These are phyloP conservation scores for Belonocnema kinseyi DNA, from an alignment of 1,140 invertebrate species.

Conservation along the genomic window DNA sequence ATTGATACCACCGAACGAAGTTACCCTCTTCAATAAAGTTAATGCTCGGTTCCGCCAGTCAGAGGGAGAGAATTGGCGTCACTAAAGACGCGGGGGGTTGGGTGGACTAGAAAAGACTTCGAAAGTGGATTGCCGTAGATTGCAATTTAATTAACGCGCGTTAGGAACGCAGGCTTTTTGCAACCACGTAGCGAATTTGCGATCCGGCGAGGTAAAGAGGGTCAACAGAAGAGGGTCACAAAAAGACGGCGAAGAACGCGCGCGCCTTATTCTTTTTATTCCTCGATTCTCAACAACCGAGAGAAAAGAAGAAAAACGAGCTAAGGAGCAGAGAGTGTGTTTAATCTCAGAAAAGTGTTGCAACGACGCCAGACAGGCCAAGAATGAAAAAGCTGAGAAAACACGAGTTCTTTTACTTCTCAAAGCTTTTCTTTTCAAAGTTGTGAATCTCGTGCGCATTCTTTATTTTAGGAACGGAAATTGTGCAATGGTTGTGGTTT, in stretches of 20 bases:
- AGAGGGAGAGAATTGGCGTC: constrained; percentile 15
- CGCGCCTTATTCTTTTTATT: background rate
- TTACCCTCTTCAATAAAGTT: constrained; percentile 37
- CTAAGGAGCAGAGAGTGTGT: constrained; percentile 3
- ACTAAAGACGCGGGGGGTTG: background rate
- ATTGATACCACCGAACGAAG: constrained; percentile 8
- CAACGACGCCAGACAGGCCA: constrained; percentile 4
- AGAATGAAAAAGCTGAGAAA: constrained; percentile 19
- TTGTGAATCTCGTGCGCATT: background rate
- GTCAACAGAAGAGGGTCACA: too few species aligned
- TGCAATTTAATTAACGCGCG: constrained; percentile 34
- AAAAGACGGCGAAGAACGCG: background rate
- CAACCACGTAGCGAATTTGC: too few species aligned
- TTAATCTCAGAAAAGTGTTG: constrained; percentile 21
- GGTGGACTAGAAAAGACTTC: constrained; percentile 11
- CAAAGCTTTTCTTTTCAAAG: constrained; percentile 10
- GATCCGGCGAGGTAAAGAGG: too few species aligned
- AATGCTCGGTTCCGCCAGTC: background rate
- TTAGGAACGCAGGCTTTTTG: background rate
- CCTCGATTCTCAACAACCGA: background rate
- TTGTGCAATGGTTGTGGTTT: constrained; percentile 10
- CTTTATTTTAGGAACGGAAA: background rate
- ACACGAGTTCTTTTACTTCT: constrained; percentile 15
- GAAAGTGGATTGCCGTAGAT: constrained; percentile 11
- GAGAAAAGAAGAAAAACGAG: background rate